Base-by-base conservation (phyloP, 2,797 vertebrate genomes). In the Anabacerthia variegaticeps region DNA sequence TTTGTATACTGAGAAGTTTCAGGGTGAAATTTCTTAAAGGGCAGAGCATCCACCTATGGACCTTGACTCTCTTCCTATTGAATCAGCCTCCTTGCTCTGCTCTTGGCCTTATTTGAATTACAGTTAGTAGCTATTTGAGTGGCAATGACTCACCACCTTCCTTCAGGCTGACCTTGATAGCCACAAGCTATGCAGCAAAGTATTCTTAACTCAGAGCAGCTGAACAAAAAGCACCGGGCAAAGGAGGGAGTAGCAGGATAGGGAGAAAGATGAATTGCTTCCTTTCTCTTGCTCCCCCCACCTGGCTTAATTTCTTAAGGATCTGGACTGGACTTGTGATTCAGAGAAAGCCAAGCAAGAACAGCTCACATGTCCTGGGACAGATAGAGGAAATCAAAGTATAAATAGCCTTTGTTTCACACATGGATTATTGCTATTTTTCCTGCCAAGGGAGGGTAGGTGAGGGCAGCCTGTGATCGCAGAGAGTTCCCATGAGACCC, bases 71-170 rank as follows among this genome's bases (percentile, higher is more conserved):
- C 65, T 62, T 71, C 55, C n/a, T 48, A 66, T 1, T 55, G 63
- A 86, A 88, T 37, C 30, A 48, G 32, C 41, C 32, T 14, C 9
- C 2, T 56, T 1, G 2, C n/a, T 49, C 81, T 24, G 17, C 32
- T 56, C 81, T 9, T 9, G 18, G 69, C 43, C 34, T 65, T 55
- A 49, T 75, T 78, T 85, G 73, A 94, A 48, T 85, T 78, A 59
- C n/a, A 54, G 67, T 87, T 75, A 83, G 59, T n/a, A 48, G 65
- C 49, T 80, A 34, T 74, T 56, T 79, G 54, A 88, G 73, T 76
- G 72, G 86, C 73, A 89, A 12, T 68, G 48, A 85, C 63, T 89
- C 84, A 89, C 79, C 88, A 89, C 67, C 68, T 81, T 85, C 51
- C 75, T 58, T 94, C n/a, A 75, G 27, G 24, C 62, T 65, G 87